Conservation (phyloP, 2,888 invertebrate species). For the Ormyrus labotus region DNA sequence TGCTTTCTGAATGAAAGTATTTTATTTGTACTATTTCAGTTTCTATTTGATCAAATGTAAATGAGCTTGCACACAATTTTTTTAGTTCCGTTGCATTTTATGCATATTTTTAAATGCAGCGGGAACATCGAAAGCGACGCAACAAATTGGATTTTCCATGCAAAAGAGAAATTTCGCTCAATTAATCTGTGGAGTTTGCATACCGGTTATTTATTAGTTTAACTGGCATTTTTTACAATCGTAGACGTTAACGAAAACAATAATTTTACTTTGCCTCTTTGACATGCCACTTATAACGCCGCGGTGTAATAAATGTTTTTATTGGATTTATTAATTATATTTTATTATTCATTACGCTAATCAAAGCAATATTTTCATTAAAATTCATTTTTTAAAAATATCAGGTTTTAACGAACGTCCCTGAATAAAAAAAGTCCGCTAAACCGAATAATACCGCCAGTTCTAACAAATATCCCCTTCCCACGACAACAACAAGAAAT, state of each 20-base stretch:
- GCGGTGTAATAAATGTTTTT: constrained; percentile 15
- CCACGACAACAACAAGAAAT: too few relatives aligned
- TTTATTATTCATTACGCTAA: background rate
- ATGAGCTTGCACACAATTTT: too few relatives aligned
- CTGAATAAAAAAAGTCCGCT: too few relatives aligned
- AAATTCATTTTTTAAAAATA: too few relatives aligned
- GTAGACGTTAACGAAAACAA: constrained; percentile 15
- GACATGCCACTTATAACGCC: constrained; percentile 13
- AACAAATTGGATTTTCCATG: constrained; percentile 25
- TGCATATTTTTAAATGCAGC: constrained; percentile 14
- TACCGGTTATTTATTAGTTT: constrained; percentile 30
- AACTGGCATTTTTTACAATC: constrained; percentile 3
- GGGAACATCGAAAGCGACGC: constrained; percentile 9
- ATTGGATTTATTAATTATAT: background rate
- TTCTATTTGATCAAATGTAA: too few relatives aligned
- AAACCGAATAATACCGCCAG: too few relatives aligned
- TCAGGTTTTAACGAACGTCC: too few relatives aligned
- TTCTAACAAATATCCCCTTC: too few relatives aligned
- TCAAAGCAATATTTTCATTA: too few relatives aligned
- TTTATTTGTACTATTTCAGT: too few relatives aligned
- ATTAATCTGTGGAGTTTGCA: constrained; percentile 22
- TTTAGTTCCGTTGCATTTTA: too few relatives aligned
- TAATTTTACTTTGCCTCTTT: constrained; percentile 19
- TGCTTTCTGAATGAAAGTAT: too few relatives aligned
- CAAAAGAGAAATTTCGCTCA: constrained; percentile 38